phyloP scores from a whole-genome alignment of 2,888 invertebrate species.

The Omphaloscelis lunosa region DNA sequence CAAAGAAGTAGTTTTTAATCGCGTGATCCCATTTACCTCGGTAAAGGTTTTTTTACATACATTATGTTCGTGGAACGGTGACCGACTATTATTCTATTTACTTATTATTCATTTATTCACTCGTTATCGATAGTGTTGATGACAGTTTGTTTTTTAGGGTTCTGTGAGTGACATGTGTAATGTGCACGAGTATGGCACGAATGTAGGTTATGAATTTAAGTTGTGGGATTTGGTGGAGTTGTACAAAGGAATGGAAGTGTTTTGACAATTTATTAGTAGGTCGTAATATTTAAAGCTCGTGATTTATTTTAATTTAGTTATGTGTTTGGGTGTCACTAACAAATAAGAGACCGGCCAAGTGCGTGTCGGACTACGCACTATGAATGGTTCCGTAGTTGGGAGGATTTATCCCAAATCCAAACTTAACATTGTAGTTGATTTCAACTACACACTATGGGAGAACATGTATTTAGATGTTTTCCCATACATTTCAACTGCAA shows the following conservation, averaged over 20 bases:
- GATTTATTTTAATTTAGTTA: too few species aligned
- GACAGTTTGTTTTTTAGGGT: slow-evolving; percentile 68
- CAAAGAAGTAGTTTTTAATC: slow-evolving; percentile 63
- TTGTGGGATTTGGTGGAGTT: background rate
- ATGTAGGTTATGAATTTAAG: slow-evolving; percentile 1
- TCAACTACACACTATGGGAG: too few species aligned
- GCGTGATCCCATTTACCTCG: slow-evolving; percentile 63
- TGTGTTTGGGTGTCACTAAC: too few species aligned
- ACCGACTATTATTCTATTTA: slow-evolving; percentile 67
- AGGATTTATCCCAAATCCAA: too few species aligned
- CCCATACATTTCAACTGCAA: too few species aligned
- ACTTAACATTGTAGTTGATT: too few species aligned
- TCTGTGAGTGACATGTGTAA: slow-evolving; percentile 24
- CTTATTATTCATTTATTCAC: slow-evolving; percentile 81
- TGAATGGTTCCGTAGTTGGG: too few species aligned
- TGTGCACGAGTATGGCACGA: background rate
- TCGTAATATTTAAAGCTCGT: background rate
- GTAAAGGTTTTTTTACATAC: slow-evolving; percentile 44
- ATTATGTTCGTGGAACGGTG: slow-evolving; percentile 53
- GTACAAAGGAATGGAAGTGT: background rate
- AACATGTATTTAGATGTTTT: too few species aligned
- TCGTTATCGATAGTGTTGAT: slow-evolving; percentile 76
- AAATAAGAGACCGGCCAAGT: too few species aligned
- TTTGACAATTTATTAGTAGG: too few species aligned
- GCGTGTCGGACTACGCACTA: too few species aligned